Percentiles rank a stretch among this genome's conserved stretches.
These are phyloP conservation scores for Macaca nemestrina DNA, from an alignment of 2,113 vertebrate species.

Conservation along the genomic window DNA sequence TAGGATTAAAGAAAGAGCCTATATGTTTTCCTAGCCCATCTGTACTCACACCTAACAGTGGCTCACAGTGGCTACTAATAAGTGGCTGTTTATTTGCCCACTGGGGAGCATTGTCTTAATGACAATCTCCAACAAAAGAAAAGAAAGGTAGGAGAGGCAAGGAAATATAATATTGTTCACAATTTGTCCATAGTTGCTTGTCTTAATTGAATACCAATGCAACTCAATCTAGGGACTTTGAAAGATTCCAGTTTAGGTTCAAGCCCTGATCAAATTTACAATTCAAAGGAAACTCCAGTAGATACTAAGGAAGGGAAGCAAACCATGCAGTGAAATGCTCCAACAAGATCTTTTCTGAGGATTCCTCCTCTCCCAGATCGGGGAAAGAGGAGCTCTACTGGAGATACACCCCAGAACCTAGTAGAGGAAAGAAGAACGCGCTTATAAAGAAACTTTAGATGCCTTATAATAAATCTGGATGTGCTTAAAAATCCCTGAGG, in stretches of 20 bases:
- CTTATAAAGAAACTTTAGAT: slow-evolving; percentile 80
- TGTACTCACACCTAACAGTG: neutral
- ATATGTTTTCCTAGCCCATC: neutral
- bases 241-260: neutral
- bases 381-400: neutral
- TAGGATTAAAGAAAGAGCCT: neutral
- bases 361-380: neutral
- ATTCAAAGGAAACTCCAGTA: neutral
- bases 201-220: neutral
- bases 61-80: neutral
- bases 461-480: slow-evolving; percentile 83
- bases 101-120: neutral
- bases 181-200: neutral
- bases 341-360: neutral
- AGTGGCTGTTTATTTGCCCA: neutral
- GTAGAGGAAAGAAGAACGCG: slow-evolving; percentile 48
- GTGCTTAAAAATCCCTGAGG: slow-evolving; percentile 84
- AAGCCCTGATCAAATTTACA: neutral
- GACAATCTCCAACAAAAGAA: neutral
- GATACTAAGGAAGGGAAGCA: neutral
- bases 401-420: neutral
- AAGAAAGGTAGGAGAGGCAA: neutral
- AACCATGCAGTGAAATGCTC: neutral
- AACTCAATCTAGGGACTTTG: neutral
- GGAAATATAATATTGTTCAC: neutral